A percentile compares a stretch with the other conserved stretches of the same genome.
These are phyloP conservation scores for Caenorhabditis sp. DNA, from an alignment of 2,888 invertebrate species.

Conservation along the genomic window DNA sequence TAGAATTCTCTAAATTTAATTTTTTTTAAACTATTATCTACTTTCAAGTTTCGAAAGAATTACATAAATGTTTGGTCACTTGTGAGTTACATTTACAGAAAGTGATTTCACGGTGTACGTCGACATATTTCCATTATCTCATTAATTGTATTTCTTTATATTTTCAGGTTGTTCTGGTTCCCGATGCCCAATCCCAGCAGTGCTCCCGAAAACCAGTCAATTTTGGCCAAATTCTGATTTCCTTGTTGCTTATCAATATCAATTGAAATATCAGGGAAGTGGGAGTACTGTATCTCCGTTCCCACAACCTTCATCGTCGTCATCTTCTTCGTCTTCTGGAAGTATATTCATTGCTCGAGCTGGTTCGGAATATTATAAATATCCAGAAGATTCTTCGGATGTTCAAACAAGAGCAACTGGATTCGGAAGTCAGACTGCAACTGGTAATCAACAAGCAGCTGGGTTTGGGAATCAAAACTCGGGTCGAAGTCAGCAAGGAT, in stretches of 20 bases:
- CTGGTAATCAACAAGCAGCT: slow-evolving; percentile 5
- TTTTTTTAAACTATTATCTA: too few species aligned
- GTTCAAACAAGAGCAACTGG: background rate
- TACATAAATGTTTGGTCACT: too few species aligned
- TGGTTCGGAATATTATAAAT: slow-evolving; percentile 32
- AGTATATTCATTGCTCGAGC: slow-evolving; percentile 33
- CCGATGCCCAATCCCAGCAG: slow-evolving; percentile 17
- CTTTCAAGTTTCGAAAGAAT: too few species aligned
- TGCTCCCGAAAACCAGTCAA: slow-evolving; percentile 22
- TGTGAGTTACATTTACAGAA: too few species aligned
- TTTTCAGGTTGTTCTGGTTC: slow-evolving; percentile 21
- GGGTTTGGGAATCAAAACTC: slow-evolving; percentile 11
- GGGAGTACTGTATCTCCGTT: background rate
- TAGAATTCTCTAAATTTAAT: too few species aligned
- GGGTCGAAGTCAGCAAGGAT: background rate
- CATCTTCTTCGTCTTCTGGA: slow-evolving; percentile 1
- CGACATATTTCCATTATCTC: too few species aligned
- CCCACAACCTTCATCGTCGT: background rate
- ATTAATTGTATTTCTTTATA: background rate
- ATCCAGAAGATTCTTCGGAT: slow-evolving; percentile 7
- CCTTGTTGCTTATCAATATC: slow-evolving; percentile 13
- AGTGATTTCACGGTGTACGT: too few species aligned
- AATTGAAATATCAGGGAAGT: slow-evolving; percentile 6
- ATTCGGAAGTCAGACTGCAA: too few species aligned
- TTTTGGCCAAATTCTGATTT: slow-evolving; percentile 33